phyloP scores from a whole-genome alignment of 2,888 invertebrate genomes.

The Chalcis sispes region DNA sequence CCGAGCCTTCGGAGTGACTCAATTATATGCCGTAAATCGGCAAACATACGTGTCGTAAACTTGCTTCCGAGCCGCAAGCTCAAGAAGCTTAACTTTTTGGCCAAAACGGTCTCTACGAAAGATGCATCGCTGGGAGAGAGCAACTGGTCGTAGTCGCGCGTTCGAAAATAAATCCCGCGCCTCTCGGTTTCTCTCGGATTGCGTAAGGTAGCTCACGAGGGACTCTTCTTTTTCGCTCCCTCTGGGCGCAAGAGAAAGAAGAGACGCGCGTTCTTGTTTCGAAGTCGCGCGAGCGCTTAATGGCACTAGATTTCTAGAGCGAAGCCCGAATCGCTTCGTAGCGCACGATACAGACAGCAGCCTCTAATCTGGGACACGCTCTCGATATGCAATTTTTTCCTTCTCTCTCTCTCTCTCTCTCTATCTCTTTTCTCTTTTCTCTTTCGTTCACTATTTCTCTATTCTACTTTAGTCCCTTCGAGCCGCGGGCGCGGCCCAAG shows the following conservation, averaged over 20 bases:
- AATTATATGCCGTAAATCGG: too few relatives aligned
- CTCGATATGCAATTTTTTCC: conserved; percentile 51
- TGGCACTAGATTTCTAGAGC: conserved; percentile 63
- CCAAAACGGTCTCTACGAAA: neutral
- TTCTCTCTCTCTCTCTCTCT: too few relatives aligned
- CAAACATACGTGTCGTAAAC: too few relatives aligned
- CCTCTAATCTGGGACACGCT: conserved; percentile 54
- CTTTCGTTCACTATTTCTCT: too few relatives aligned
- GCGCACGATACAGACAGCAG: neutral
- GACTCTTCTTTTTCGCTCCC: neutral
- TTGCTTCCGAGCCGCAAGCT: too few relatives aligned
- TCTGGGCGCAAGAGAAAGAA: neutral
- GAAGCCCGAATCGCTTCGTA: conserved; percentile 40
- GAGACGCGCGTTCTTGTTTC: conserved; percentile 59
- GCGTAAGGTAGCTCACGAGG: conserved; percentile 2
- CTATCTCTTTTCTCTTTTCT: too few relatives aligned
- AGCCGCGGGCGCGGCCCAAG: conserved; percentile 4
- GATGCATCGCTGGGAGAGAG: conserved; percentile 1
- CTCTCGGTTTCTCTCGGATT: too few relatives aligned
- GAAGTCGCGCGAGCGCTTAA: conserved; percentile 52
- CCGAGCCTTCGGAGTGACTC: too few relatives aligned
- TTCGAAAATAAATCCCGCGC: conserved; percentile 50
- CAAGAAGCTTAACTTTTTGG: neutral
- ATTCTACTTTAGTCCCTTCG: too few relatives aligned
- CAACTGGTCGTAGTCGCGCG: neutral